Evolutionary conservation across 2,888 invertebrate genomes (phyloP), one percentile per base, ranked within the genome.

Genomic region (Limnephilus rhombicus): DNA sequence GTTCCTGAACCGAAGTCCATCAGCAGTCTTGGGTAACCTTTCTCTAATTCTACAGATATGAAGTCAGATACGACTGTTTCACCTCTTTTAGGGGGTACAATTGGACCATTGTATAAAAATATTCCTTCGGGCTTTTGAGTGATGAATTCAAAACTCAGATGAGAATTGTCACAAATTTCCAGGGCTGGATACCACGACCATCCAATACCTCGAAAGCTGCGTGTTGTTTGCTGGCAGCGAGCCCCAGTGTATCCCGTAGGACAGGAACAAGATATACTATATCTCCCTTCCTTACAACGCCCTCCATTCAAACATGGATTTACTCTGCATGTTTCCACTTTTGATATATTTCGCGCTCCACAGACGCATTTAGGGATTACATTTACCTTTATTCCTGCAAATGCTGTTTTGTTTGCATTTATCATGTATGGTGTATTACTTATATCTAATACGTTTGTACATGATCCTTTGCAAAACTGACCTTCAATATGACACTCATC

Each of bases 401-500:
- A 96, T 1, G 98, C 97, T 0, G 98, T 98, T 94, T 97, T 97
- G 94, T 98, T 98, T n/a, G 98, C 98, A 95, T 98, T 98, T 85
- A 98, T 98, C 92, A 98, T 97, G 94, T 97, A 97, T 0, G 97
- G 97, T 94, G 97, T 95, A 94, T 96, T 96, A 95, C 97, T 97
- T 94, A 97, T 97, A 94, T 97, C 97, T 93, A 98, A 95, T 80
- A 96, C 96, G 94, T 98, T 98, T 80, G 98, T 97, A 95, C 98
- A 98, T 93, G 98, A 98, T 7, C 98, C 98, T 95, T 98, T 97
- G 94, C 98, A 98, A 95, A 97, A 97, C 94, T 97, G 96, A 94
- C 97, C 97, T 95, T 98, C 98, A 94, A 97, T 97, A 92, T 97
- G 96, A 94, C 98, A 98, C 94, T 98, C 98, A 94, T 98, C 98